Evolutionary conservation across 2,113 vertebrate species (phyloP), one percentile per base, ranked within the genome.

Genomic region (Salminus brasiliensis): DNA sequence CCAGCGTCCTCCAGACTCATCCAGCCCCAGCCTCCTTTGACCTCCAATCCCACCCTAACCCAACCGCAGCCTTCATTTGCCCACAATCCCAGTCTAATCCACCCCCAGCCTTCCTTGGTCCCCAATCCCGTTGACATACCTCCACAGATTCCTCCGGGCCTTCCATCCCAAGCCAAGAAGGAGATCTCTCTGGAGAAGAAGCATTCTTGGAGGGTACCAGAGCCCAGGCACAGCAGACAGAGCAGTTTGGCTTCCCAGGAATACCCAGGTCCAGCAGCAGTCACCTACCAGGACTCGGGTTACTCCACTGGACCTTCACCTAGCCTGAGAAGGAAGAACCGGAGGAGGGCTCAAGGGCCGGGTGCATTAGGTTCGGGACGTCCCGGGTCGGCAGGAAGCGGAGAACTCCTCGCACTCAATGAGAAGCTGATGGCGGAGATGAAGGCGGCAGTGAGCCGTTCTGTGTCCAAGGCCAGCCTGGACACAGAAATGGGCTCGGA

Each of bases 221-320:
- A 94, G 86, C 91, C 90, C 8, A 91, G 90, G 53, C 93, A 94
- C 78, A 93, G 91, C 59, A 89, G 87, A 18, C 93, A 95, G 81
- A 93, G 85, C 89, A 94, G 90, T 83, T 78, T 93, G 78, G 92
- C 92, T 36, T 86, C 89, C 53, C 93, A 93, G 74, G 93, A 95
- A 69, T 94, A 93, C 74, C 89, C 91, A 12, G 86, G 89, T 0
- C 81, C 91, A 23, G 71, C 82, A 13, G 76, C 72, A 2, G 66
- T 92, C 80, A 93, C 89, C 82, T 93, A 95, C 79, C 94, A 95
- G 86, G 94, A 95, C 85, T 95, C 94, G 10, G 94, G 94, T 69
- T 95, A 95, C 83, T 95, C 94, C 0, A 95, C 94, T 3, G 94
- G 94, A 2, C 94, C 94, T 62, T 95, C 94, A 57, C 94, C 93